phyloP scores from a whole-genome alignment of 2,888 invertebrate species.

The Polylopha cassiicola region DNA sequence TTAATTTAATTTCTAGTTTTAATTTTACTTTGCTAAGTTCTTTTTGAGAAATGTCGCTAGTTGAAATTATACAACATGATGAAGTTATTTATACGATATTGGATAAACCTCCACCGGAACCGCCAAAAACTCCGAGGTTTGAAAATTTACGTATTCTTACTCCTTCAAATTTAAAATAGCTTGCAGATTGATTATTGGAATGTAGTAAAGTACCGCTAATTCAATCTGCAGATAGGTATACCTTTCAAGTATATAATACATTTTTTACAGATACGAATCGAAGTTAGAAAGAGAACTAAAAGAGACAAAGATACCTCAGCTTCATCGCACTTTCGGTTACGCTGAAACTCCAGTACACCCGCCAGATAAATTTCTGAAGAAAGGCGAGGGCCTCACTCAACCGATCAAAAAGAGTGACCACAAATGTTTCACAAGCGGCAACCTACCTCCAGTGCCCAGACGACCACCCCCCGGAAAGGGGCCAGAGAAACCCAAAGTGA shows the following conservation, averaged over 20 bases:
- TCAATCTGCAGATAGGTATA: neutral
- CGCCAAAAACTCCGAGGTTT: conserved; percentile 72
- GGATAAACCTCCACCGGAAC: conserved; percentile 63
- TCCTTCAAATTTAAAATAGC: no score
- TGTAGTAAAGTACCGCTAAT: neutral
- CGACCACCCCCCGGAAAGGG: conserved; percentile 49
- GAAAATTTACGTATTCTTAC: neutral
- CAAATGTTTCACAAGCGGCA: conserved; percentile 51
- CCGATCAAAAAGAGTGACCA: conserved; percentile 58
- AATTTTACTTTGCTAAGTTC: conserved; percentile 5
- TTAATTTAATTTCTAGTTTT: conserved; percentile 8
- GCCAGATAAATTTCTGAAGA: conserved; percentile 80
- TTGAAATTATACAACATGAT: conserved; percentile 80
- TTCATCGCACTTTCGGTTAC: conserved; percentile 81
- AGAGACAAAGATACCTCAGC: conserved; percentile 58
- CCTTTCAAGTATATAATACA: neutral
- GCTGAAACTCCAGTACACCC: conserved; percentile 78
- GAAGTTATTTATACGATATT: conserved; percentile 81
- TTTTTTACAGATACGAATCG: conserved; percentile 64
- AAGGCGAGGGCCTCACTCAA: conserved; percentile 73
- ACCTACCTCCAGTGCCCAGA: conserved; percentile 69
- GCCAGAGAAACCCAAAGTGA: conserved; percentile 52
- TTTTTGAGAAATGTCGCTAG: conserved; percentile 75
- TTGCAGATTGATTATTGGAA: neutral
- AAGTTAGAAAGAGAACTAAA: conserved; percentile 67